Conservation (phyloP, 2,888 invertebrate genomes). For the Clanis bilineata region DNA sequence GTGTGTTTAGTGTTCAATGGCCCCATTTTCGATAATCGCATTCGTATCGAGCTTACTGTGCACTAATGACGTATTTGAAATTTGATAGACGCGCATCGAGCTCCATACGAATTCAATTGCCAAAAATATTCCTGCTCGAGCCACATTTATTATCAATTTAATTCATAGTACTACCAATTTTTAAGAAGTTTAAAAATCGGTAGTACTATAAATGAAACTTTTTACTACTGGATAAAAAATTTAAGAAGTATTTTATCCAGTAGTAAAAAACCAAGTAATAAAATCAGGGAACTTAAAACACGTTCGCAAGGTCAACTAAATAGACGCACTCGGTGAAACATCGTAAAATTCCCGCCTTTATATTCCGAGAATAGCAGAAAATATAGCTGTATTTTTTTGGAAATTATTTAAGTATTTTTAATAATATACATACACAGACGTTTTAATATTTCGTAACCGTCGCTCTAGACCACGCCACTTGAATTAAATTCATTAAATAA, state of each 20-base stretch:
- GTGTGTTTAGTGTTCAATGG: not conserved
- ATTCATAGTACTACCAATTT: not conserved
- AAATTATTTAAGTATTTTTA: not conserved
- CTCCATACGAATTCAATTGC: too few relatives aligned
- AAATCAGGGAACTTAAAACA: not conserved
- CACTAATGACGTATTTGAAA: too few relatives aligned
- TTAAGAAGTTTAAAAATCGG: not conserved
- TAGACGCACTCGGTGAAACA: not conserved
- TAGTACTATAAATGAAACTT: too few relatives aligned
- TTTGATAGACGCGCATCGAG: too few relatives aligned
- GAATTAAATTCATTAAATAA: not conserved
- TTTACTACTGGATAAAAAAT: too few relatives aligned
- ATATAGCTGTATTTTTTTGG: not conserved
- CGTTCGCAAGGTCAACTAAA: not conserved
- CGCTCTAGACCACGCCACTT: not conserved
- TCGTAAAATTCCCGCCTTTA: not conserved
- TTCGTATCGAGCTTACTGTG: too few relatives aligned
- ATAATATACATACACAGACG: constrained; percentile 2
- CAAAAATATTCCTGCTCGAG: too few relatives aligned
- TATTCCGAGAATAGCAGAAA: not conserved
- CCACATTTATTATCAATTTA: not conserved
- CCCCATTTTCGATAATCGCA: too few relatives aligned
- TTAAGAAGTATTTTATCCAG: not conserved
- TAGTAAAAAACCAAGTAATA: not conserved
- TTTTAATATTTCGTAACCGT: not conserved